Base-by-base conservation (phyloP, 2,888 invertebrate species). In the Volucella inflata region DNA sequence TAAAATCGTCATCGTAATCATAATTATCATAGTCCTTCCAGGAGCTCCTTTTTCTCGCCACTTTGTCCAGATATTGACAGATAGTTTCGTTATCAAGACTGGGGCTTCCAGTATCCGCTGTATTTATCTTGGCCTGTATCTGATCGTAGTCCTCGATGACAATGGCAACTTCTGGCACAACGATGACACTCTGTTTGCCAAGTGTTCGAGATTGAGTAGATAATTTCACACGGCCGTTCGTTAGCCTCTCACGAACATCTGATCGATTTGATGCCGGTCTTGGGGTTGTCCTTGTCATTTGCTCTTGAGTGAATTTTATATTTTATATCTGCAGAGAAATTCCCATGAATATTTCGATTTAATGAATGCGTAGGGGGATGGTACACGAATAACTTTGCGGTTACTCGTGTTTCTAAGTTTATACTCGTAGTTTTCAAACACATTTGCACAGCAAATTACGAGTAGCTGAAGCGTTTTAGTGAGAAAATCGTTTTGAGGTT, bases 161-260 rank as follows among this genome's bases (percentile, higher is more conserved):
- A 38, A 85, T 85, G 38, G 85, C 85, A 40, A 85, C 62, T 36
- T 85, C 85, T 46, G 85, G 85, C 72, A 85, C 85, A 30, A 85
- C 76, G 2, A 42, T 16, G 2, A 79, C 46, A 36, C 65, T 59
- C 46, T 57, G 42, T 14, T 16, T 30, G 8, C 50, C 48, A 9
- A 30, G 30, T 30, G 10, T 21, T 36, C 12, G 68, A 14, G 81
- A 72, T 30, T 81, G 55, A 10, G 72, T 36, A 55, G 76, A 6
- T 38, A 72, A 1, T n/a, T 67, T 65, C 57, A 81, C 62, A 50
- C 81, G 76, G 8, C 85, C 85, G 30, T 51, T 81, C 10, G 81
- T 72, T 50, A 81, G 30, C 72, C 57, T 72, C 42, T 72, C 72
- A 3, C 85, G 85, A 72, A 85, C 80, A 64, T 81, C 55, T 40